Conservation (phyloP, 2,113 vertebrate genomes). For the Syngnathoides biaculeatus region DNA sequence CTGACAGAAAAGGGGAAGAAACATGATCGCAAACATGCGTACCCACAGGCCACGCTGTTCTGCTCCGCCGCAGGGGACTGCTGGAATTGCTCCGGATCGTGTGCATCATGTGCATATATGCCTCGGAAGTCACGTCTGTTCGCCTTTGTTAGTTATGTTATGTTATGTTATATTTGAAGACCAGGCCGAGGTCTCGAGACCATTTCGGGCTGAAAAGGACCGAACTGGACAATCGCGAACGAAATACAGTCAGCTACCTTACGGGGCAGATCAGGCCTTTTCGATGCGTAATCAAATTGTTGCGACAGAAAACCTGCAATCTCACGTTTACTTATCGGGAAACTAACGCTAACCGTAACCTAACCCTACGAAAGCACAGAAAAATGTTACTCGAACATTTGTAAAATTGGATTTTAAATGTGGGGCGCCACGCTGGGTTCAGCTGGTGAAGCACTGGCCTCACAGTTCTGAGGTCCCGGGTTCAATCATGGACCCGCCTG, state of each 20-base stretch:
- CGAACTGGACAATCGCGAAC: not conserved
- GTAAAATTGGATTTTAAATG: too few species aligned
- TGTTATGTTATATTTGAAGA: not conserved
- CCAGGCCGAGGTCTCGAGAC: not conserved
- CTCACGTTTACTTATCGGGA: not conserved
- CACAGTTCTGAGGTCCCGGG: too few species aligned
- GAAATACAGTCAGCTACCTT: not conserved
- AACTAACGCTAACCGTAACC: too few species aligned
- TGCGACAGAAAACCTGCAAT: not conserved
- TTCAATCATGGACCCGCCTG: too few species aligned
- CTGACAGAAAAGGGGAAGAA: conserved; percentile 11
- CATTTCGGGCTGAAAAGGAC: not conserved
- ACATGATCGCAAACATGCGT: not conserved
- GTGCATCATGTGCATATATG: not conserved
- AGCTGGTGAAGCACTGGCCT: too few species aligned
- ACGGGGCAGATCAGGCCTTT: not conserved
- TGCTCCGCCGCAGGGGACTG: not conserved
- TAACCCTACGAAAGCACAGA: not conserved
- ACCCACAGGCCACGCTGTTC: not conserved
- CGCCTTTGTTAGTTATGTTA: not conserved
- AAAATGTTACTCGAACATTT: not conserved
- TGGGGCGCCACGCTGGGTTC: too few species aligned
- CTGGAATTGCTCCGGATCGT: not conserved
- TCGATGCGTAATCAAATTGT: not conserved
- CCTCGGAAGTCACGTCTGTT: not conserved